Conservation (phyloP, 2,113 vertebrate genomes). For the Ceuthmochares aereus region DNA sequence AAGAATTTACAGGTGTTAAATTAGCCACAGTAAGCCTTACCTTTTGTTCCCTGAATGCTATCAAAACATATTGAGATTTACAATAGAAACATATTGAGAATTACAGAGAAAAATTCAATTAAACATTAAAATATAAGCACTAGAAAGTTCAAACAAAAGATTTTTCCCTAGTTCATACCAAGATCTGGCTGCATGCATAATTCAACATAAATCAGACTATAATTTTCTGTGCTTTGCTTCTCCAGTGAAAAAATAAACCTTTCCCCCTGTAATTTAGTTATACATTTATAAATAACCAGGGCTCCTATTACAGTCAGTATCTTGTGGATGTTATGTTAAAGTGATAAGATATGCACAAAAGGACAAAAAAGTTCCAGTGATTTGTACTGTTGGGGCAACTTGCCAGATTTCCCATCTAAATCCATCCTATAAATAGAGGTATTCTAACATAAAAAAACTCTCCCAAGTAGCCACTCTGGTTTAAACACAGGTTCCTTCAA, state of each 20-base stretch:
- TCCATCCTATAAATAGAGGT: not conserved
- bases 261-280: not conserved
- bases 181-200: slow-evolving; percentile 33
- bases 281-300: not conserved
- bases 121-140: slow-evolving; percentile 54
- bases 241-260: not conserved
- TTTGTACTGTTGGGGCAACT: not conserved
- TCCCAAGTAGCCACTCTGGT: not conserved
- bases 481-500: slow-evolving; percentile 16
- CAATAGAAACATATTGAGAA: slow-evolving; percentile 54
- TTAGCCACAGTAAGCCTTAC: slow-evolving; percentile 25
- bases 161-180: slow-evolving; percentile 48
- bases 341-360: not conserved
- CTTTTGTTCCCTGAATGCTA: slow-evolving; percentile 55
- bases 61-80: slow-evolving; percentile 58
- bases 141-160: slow-evolving; percentile 60
- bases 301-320: not conserved
- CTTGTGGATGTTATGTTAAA: not conserved
- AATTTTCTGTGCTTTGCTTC: slow-evolving; percentile 9
- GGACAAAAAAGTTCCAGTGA: not conserved
- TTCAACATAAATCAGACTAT: slow-evolving; percentile 8
- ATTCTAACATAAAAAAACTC: not conserved
- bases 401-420: not conserved
- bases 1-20: slow-evolving; percentile 68
- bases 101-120: slow-evolving; percentile 59